A percentile compares a stretch with the other conserved stretches of the same genome.
phyloP scores from a whole-genome alignment of 1,140 invertebrate genomes.

The Drosophila lacteicornis region DNA sequence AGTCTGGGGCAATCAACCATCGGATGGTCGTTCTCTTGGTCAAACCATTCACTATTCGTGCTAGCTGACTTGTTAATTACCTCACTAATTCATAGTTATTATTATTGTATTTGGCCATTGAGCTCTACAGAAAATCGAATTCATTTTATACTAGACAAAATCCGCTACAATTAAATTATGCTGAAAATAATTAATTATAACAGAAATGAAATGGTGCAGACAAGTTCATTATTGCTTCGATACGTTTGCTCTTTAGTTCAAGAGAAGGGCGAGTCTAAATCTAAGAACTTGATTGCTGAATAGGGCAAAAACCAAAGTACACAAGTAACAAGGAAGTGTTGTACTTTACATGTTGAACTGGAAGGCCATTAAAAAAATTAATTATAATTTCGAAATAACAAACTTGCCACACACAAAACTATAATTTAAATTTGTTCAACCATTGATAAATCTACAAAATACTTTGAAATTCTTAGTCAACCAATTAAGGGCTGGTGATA shows the following conservation, averaged over 20 bases:
- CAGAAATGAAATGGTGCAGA: constrained; percentile 15
- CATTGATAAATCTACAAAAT: background rate
- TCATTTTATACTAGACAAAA: constrained; percentile 31
- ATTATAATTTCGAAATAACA: background rate
- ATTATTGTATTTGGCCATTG: constrained; percentile 52
- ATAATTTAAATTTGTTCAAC: background rate
- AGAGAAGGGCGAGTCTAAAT: constrained; percentile 14
- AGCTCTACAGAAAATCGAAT: constrained; percentile 55
- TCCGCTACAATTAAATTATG: constrained; percentile 43
- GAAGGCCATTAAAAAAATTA: background rate
- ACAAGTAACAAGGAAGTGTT: constrained; percentile 4
- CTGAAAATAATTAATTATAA: constrained; percentile 38
- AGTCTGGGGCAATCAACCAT: constrained; percentile 25
- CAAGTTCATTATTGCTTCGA: constrained; percentile 13
- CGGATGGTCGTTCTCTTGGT: constrained; percentile 53
- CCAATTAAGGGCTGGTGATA: background rate
- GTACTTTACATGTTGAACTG: background rate
- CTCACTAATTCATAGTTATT: constrained; percentile 56
- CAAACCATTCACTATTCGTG: constrained; percentile 64
- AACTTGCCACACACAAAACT: background rate
- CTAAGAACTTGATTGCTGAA: constrained; percentile 21
- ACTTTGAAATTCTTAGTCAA: background rate
- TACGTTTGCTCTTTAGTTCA: constrained; percentile 1
- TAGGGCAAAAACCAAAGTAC: constrained; percentile 8
- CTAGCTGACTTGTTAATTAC: constrained; percentile 62